Evolutionary conservation across 2,888 invertebrate genomes (phyloP), one percentile per base, ranked within the genome.

Genomic region (Mythimna albipuncta): DNA sequence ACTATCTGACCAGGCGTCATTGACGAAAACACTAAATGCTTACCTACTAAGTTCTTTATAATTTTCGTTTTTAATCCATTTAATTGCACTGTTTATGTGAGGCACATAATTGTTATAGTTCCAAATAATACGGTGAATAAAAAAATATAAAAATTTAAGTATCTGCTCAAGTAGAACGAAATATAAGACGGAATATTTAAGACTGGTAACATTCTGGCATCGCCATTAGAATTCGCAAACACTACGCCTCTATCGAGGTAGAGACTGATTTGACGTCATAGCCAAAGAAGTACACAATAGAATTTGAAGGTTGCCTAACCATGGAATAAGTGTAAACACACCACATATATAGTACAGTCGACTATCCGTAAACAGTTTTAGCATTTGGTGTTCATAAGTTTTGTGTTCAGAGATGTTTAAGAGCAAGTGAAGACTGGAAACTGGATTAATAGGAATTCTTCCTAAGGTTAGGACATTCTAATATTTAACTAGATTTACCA

Each of bases 271-370:
- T 47, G 68, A 57, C 35, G 68, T 68, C 35, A 57, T 38, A 7
- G 16, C 32, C 32, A 41, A 54, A 41, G 21, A 41, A 7, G 54
- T 52, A 41, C 13, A 19, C 38, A 5, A 41, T 6, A 11, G n/a
- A 11, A 54, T 38, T 68, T 41, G 58, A 68, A 71, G 58, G 58
- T 68, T 68, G n/a, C 6, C 5, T 41, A 50, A 5, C n/a, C 38
- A 57, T 67, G 16, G 19, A 67, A 32, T 32, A 19, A 65, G 6
- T 19, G 32, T 52, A 50, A 4, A 69, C 7, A 9, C 16, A 64
- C 11, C 2, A 69, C 7, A 9, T 11, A 64, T 7, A 35, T 47
- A 26, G 6, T 9, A 44, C 7, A n/a, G 19, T n/a, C 44, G 52
- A 44, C 21, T 32, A 65, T 52, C 13, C 2, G 26, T 44, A 7